A percentile compares a stretch with the other conserved stretches of the same genome.
Evolutionary conservation across 2,888 invertebrate species (phyloP).

Genomic region (Tenthredo mesomela): DNA sequence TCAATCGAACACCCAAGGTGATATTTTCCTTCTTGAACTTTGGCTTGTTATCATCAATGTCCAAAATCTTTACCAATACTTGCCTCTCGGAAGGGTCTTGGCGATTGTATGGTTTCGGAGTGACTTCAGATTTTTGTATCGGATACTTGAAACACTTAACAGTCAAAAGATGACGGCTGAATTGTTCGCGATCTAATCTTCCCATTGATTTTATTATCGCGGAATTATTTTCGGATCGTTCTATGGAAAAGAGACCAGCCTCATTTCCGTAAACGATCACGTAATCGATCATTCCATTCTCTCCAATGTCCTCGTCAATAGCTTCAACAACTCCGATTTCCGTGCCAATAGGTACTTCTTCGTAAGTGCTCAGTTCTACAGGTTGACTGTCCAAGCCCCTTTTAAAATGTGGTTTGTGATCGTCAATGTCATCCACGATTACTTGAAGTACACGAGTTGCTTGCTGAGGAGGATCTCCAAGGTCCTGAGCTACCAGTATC

Average conservation of each 20-base stretch:
- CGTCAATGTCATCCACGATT: slow-evolving; percentile 87
- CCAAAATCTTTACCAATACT: slow-evolving; percentile 83
- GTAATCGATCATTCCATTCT: slow-evolving; percentile 88
- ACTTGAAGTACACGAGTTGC: slow-evolving; percentile 86
- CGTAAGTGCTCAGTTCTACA: slow-evolving; percentile 82
- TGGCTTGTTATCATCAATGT: slow-evolving; percentile 88
- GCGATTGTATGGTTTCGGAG: slow-evolving; percentile 83
- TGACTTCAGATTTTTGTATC: slow-evolving; percentile 66
- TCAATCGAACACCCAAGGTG: slow-evolving; percentile 87
- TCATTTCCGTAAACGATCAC: slow-evolving; percentile 88
- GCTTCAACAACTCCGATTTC: slow-evolving; percentile 85
- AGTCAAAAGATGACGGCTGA: slow-evolving; percentile 82
- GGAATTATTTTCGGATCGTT: slow-evolving; percentile 83
- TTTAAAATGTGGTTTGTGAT: slow-evolving; percentile 87
- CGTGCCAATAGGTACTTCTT: slow-evolving; percentile 85
- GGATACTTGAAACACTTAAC: slow-evolving; percentile 85
- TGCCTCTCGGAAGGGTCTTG: slow-evolving; percentile 86
- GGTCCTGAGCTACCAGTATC: slow-evolving; percentile 88
- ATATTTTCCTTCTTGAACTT: slow-evolving; percentile 83
- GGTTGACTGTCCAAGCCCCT: slow-evolving; percentile 84
- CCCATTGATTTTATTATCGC: slow-evolving; percentile 83
- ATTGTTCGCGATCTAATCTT: slow-evolving; percentile 84
- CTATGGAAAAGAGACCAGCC: slow-evolving; percentile 82
- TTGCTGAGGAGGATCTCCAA: slow-evolving; percentile 88
- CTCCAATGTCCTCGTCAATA: slow-evolving; percentile 87